These are phyloP conservation scores for Nymphalis c-album DNA, from an alignment of 2,888 invertebrate genomes.

Conservation along the genomic window DNA sequence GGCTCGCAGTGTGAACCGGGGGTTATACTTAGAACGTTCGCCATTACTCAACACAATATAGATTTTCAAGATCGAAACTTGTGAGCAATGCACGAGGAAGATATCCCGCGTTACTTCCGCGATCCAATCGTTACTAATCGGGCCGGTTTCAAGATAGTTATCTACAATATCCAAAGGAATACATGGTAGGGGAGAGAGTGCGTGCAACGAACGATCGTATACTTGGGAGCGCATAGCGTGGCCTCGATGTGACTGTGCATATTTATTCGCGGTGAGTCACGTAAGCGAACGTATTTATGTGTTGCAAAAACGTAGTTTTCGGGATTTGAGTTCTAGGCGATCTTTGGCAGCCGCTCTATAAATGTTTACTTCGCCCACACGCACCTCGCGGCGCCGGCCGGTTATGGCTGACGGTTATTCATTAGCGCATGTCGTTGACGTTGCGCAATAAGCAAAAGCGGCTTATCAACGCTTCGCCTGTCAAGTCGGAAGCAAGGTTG, in stretches of 20 bases:
- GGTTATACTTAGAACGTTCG: constrained; percentile 64
- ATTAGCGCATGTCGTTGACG: constrained; percentile 42
- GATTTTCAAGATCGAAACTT: constrained; percentile 34
- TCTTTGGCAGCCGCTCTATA: constrained; percentile 47
- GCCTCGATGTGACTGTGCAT: constrained; percentile 49
- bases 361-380: constrained; percentile 51
- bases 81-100: constrained; percentile 32
- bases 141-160: constrained; percentile 31
- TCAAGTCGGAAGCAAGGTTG: constrained; percentile 42
- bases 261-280: constrained; percentile 52
- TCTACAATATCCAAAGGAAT: constrained; percentile 21
- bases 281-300: constrained; percentile 48
- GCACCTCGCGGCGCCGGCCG: constrained; percentile 44
- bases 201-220: constrained; percentile 23
- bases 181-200: constrained; percentile 25
- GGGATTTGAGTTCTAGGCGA: constrained; percentile 31
- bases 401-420: constrained; percentile 46
- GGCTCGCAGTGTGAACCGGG: constrained; percentile 71
- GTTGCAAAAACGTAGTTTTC: constrained; percentile 42
- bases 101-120: constrained; percentile 15
- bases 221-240: constrained; percentile 27
- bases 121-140: constrained; percentile 19
- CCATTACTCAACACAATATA: constrained; percentile 48
- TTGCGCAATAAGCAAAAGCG: constrained; percentile 47
- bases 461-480: constrained; percentile 32